A percentile compares a stretch with the other conserved stretches of the same genome.
These are phyloP conservation scores for Regulus satrapa DNA, from an alignment of 2,113 vertebrate genomes.

Conservation along the genomic window DNA sequence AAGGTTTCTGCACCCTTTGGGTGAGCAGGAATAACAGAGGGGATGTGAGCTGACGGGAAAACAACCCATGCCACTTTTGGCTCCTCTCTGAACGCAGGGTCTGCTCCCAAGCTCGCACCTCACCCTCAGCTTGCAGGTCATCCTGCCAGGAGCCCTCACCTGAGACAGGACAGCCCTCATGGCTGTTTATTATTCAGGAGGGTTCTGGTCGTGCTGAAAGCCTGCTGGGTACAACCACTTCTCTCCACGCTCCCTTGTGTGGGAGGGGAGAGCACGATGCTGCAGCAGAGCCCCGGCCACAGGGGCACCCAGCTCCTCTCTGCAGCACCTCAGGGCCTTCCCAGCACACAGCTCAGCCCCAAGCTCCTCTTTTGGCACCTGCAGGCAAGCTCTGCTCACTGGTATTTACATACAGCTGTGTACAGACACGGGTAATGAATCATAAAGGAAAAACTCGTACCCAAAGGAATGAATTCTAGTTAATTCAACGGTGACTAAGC, in stretches of 20 bases:
- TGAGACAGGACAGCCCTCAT: rapidly evolving
- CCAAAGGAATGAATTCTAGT: neutral
- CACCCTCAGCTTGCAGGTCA: neutral
- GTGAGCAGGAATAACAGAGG: neutral
- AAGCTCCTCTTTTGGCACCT: neutral
- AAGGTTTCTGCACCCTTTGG: neutral
- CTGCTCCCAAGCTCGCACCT: neutral
- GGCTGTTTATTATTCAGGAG: neutral
- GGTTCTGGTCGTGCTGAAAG: neutral
- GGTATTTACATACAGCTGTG: neutral
- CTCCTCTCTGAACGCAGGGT: neutral
- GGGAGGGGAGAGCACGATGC: neutral
- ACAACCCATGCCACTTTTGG: neutral
- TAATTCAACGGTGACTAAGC: neutral
- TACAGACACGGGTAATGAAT: rapidly evolving
- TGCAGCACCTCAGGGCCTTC: neutral
- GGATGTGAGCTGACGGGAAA: neutral
- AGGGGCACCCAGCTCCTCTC: neutral
- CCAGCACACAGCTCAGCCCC: neutral
- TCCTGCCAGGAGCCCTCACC: neutral
- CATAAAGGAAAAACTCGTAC: neutral
- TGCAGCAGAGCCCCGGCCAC: neutral
- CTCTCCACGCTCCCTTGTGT: neutral
- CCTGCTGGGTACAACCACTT: neutral
- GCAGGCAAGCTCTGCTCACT: neutral